A percentile compares a stretch with the other conserved stretches of the same genome.
phyloP scores from a whole-genome alignment of 2,797 vertebrate species.

The Pantherophis alleghaniensis region DNA sequence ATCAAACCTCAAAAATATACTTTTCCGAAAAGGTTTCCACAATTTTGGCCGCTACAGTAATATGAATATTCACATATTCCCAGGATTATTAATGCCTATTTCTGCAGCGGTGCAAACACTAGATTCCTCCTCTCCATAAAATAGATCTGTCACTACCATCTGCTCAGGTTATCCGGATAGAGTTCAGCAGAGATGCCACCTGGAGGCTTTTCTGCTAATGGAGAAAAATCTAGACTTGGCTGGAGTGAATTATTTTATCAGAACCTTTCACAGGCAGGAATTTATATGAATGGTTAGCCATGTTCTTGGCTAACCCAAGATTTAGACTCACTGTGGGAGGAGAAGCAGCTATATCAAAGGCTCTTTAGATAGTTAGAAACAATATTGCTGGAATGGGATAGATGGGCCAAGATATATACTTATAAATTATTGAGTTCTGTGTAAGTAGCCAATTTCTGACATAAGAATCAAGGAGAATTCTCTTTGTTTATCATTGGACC shows the following conservation, averaged over 20 bases:
- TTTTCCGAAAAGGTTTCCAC: too few species aligned
- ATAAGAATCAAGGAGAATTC: not conserved
- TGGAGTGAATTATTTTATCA: constrained; percentile 19
- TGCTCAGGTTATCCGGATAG: not conserved
- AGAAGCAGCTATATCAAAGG: not conserved
- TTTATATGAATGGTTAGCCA: constrained; percentile 1
- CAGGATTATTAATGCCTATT: not conserved
- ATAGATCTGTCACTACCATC: not conserved
- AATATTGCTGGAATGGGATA: not conserved
- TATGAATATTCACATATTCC: not conserved
- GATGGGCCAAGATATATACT: not conserved
- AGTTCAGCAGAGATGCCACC: not conserved
- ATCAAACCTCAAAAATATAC: too few species aligned
- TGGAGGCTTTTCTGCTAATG: not conserved
- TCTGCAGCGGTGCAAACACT: not conserved
- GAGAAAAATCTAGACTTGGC: constrained; percentile 10
- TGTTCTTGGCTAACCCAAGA: not conserved
- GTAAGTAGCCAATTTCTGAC: not conserved
- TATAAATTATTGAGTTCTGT: constrained; percentile 8
- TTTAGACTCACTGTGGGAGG: not conserved
- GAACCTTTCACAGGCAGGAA: constrained; percentile 13
- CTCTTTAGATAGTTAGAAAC: not conserved
- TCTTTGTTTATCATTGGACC: not conserved
- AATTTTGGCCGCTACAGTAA: too few species aligned
- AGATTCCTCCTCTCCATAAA: not conserved